These are phyloP conservation scores for Zalophus californianus DNA, from an alignment of 2,797 vertebrate species.

Conservation along the genomic window DNA sequence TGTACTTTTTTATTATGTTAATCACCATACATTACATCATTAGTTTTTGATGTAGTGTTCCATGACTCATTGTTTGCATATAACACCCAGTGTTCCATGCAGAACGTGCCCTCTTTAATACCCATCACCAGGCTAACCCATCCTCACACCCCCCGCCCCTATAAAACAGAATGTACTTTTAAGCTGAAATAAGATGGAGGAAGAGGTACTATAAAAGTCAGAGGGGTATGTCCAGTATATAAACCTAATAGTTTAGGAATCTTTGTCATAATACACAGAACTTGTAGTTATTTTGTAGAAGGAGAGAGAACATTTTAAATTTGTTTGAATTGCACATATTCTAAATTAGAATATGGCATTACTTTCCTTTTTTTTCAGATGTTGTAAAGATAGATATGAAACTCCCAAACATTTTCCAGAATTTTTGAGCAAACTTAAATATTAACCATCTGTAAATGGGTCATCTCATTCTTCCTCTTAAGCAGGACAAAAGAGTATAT, in stretches of 20 bases:
- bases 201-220: background rate
- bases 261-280: background rate
- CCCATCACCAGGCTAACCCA: too few relatives aligned
- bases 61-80: too few relatives aligned
- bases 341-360: slow-evolving; percentile 13
- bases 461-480: slow-evolving; percentile 76
- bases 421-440: slow-evolving; percentile 80
- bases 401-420: slow-evolving; percentile 42
- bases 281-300: background rate
- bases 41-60: too few relatives aligned
- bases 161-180: background rate
- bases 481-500: slow-evolving; percentile 24
- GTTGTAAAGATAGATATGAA: background rate
- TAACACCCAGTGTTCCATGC: too few relatives aligned
- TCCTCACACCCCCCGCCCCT: too few relatives aligned
- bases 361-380: background rate
- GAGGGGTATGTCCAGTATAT: background rate
- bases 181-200: background rate
- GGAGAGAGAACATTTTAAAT: background rate
- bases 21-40: too few relatives aligned
- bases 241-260: background rate
- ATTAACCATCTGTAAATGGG: slow-evolving; percentile 80
- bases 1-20: background rate
- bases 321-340: slow-evolving; percentile 6
- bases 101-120: too few relatives aligned